phyloP scores from a whole-genome alignment of 1,140 invertebrate species.

The Eriocheir sinensis region DNA sequence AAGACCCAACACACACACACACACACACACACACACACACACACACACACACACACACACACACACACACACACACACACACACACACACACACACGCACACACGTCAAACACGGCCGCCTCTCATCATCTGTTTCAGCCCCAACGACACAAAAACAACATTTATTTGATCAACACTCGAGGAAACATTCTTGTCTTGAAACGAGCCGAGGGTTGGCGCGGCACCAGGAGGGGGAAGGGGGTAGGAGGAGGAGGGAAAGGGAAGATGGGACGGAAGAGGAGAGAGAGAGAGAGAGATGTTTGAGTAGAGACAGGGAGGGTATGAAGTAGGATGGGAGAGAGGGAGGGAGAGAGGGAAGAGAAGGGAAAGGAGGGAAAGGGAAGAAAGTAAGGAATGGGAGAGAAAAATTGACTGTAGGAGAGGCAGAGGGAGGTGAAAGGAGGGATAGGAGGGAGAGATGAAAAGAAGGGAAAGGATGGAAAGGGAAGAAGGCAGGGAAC shows the following conservation, averaged over 20 bases:
- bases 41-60: conserved; percentile 24
- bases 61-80: conserved; percentile 31
- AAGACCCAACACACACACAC: background rate
- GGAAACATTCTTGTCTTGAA: conserved; percentile 59
- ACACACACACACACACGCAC: background rate
- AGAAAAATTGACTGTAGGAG: no score
- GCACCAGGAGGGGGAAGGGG: background rate
- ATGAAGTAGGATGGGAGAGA: no score
- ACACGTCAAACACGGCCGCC: conserved; percentile 48
- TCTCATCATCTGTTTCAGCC: conserved; percentile 67
- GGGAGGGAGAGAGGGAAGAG: background rate
- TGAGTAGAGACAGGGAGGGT: no score
- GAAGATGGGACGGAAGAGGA: background rate
- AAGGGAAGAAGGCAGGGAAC: background rate
- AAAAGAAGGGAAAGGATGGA: no score
- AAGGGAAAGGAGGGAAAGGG: background rate
- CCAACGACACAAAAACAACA: conserved; percentile 57
- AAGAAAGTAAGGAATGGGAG: no score
- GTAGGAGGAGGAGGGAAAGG: background rate
- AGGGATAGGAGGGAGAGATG: no score
- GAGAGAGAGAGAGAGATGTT: background rate
- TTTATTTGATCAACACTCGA: conserved; percentile 53
- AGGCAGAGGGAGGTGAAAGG: background rate
- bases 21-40: conserved; percentile 33
- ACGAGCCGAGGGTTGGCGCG: background rate